A percentile compares a stretch with the other conserved stretches of the same genome.
These are phyloP conservation scores for Campylomormyrus tamandua DNA, from an alignment of 2,113 vertebrate species.

Conservation along the genomic window DNA sequence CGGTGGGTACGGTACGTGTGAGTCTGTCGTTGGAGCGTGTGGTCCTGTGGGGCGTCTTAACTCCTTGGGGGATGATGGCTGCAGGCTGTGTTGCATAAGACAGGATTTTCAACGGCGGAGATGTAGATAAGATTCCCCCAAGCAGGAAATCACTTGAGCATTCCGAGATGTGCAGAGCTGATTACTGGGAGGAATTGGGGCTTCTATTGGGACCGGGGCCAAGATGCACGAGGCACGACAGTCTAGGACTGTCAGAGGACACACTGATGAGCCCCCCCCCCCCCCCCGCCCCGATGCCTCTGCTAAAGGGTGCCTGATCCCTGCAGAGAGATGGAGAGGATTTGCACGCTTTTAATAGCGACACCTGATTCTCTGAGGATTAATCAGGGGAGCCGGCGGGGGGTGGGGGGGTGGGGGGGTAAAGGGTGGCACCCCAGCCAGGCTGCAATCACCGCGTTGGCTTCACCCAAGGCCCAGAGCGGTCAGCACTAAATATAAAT, in stretches of 20 bases:
- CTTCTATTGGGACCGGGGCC: not conserved
- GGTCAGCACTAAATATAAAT: not conserved
- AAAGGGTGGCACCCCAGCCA: constrained; percentile 12
- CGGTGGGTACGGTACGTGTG: not conserved
- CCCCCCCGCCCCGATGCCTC: not conserved
- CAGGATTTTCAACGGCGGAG: not conserved
- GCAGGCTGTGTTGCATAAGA: not conserved
- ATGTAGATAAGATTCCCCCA: not conserved
- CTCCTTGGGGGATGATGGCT: not conserved
- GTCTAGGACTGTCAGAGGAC: not conserved
- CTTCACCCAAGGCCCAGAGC: not conserved
- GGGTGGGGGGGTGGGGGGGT: constrained; percentile 29
- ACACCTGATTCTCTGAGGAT: constrained; percentile 63
- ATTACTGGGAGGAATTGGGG: not conserved
- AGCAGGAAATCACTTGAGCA: not conserved
- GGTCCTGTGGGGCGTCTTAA: not conserved
- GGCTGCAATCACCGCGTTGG: not conserved
- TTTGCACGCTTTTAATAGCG: constrained; percentile 63
- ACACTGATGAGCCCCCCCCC: not conserved
- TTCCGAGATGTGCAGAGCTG: not conserved
- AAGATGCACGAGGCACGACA: not conserved
- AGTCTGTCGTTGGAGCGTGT: not conserved
- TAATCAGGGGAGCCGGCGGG: constrained; percentile 48
- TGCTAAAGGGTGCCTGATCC: constrained; percentile 35
- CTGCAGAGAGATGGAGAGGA: constrained; percentile 55